Evolutionary conservation across 2,113 vertebrate genomes (phyloP), one percentile per base, ranked within the genome.

Genomic region (Camelus dromedarius): DNA sequence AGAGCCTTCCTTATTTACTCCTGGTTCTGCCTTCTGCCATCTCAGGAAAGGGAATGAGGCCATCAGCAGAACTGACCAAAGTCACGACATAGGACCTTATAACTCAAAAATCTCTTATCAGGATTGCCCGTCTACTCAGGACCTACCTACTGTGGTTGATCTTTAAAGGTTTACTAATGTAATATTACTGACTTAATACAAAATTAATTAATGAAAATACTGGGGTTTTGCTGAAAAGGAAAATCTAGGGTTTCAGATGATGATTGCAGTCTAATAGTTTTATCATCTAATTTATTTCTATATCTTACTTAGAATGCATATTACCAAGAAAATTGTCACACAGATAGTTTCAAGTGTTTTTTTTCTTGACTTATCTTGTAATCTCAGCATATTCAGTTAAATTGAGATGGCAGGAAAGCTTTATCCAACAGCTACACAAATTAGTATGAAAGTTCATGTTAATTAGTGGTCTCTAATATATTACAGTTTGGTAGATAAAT

Each of bases 201-300:
- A 95, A 81, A 75, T 96, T 32, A 70, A 0, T 42, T 76, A 90
- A 87, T 75, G 22, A 75, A 96, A 96, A 80, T 35, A 67, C 30
- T 67, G n/a, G 30, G 35, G 5, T 67, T 95, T 91, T 91, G 22
- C 60, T 86, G 52, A 96, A 94, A 86, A 72, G 91, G 35, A 83
- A 87, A 93, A 91, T 80, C 83, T 0, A 4, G 48, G 18, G 11
- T 35, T 92, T 97, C 42, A 73, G 32, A 30, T 84, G 79, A 90
- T 8, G 86, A 46, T 32, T 72, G 14, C 11, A 90, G 3, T 72
- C 6, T 72, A 73, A 60, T 70, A 67, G 13, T 86, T 75, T 85
- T 58, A 79, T 73, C n/a, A 69, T 75, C 48, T 79, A 77, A 76
- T 96, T 94, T 89, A 70, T 91, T 72, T 93, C 56, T 86, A 4